Base-by-base conservation (phyloP, 2,888 invertebrate genomes). In the Itoplectis maculator region DNA sequence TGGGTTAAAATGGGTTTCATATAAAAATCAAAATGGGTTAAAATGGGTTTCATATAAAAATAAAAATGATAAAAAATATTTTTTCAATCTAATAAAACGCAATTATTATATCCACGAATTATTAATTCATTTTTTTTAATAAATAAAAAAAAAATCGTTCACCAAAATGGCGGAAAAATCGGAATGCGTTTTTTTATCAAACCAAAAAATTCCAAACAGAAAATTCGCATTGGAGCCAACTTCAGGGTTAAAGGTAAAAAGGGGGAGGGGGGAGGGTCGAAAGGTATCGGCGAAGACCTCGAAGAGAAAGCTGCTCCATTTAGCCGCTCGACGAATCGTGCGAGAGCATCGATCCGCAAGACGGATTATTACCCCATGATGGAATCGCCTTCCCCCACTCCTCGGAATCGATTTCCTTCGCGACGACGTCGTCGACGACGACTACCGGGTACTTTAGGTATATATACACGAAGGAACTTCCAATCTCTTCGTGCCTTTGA, bases 281-380 rank as follows among this genome's bases (percentile, higher is more conserved):
- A 49, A 49, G 20, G 51, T 13, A n/a, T 13, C 23, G 18, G 11
- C 23, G 51, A 51, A 37, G 11, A 51, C 37, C 3, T n/a, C n/a
- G 7, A 51, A n/a, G 65, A 65, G 75, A 51, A 75, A 66, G 51
- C 54, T 73, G 77, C 63, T 69, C 78, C 29, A 79, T 79, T 79
- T 70, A 61, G 79, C 63, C 54, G 51, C 42, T 23, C 63, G 66
- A 75, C 66, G 61, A 54, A 72, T 72, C 23, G 76, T 63, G 72
- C 29, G 45, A 59, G 59, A 59, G 59, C 66, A 66, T 66, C 65
- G 75, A 65, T 68, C 66, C 40, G 79, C 75, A 79, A 82, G 75
- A 37, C 75, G 82, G 82, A 82, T 82, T 82, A 82, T 79, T 79
- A 72, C 79, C 72, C 72, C 82, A 54, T 75, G 82, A 82, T 84